Percentiles rank a stretch among this genome's conserved stretches.
phyloP scores from a whole-genome alignment of 2,113 vertebrate genomes.

The Rhinogobius similis region DNA sequence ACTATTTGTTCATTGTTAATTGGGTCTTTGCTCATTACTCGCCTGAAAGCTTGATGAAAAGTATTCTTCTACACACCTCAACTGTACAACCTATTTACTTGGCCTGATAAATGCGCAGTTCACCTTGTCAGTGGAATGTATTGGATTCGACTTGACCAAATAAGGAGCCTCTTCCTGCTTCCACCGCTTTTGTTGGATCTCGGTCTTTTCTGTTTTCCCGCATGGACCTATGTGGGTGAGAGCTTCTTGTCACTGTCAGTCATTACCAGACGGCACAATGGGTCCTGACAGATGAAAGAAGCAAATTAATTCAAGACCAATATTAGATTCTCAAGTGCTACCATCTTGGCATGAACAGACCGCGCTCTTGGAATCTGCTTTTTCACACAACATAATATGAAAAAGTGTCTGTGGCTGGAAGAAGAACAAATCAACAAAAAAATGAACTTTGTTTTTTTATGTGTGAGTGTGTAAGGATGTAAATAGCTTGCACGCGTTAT shows the following conservation, averaged over 20 bases:
- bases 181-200: conserved; percentile 41
- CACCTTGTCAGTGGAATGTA: conserved; percentile 7
- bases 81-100: not conserved
- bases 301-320: conserved; percentile 64
- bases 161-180: conserved; percentile 27
- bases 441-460: conserved; percentile 9
- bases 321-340: conserved; percentile 64
- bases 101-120: not conserved
- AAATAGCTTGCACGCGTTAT: conserved; percentile 50
- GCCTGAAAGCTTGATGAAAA: too few species aligned
- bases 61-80: not conserved
- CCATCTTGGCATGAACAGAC: conserved; percentile 36
- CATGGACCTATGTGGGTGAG: conserved; percentile 25
- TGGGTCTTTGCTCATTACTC: too few species aligned
- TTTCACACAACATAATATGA: conserved; percentile 30
- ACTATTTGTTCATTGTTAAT: too few species aligned
- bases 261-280: conserved; percentile 61
- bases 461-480: conserved; percentile 12
- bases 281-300: conserved; percentile 67
- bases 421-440: conserved; percentile 42
- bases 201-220: not conserved
- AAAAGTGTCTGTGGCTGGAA: conserved; percentile 36
- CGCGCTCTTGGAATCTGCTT: conserved; percentile 48
- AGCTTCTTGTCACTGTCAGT: conserved; percentile 59
- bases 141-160: conserved; percentile 31